Conservation (phyloP, 2,113 vertebrate species). For the Onychorhynchus coronatus region DNA sequence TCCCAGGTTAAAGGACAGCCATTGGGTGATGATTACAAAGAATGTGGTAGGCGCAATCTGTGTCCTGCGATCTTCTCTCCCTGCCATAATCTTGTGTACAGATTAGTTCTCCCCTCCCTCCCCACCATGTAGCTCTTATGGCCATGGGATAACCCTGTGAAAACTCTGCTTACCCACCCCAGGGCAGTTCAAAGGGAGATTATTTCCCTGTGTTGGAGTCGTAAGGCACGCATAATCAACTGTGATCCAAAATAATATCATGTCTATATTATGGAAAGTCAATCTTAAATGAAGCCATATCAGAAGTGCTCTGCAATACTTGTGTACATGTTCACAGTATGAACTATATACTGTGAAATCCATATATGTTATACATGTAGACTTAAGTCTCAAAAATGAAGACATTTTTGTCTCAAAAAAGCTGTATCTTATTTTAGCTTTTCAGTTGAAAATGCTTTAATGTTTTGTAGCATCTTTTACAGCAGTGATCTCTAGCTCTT, state of each 20-base stretch:
- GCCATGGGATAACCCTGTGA: not conserved
- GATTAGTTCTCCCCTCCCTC: not conserved
- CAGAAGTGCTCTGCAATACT: not conserved
- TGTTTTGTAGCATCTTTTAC: not conserved
- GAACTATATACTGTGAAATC: not conserved
- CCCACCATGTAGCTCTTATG: not conserved
- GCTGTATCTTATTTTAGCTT: not conserved
- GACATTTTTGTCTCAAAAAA: not conserved
- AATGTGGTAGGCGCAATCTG: not conserved
- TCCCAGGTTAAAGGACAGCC: not conserved
- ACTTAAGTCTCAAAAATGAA: not conserved
- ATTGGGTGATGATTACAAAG: not conserved
- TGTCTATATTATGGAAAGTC: not conserved
- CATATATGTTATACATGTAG: not conserved
- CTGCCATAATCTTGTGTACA: not conserved
- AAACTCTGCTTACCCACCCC: not conserved
- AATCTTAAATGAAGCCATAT: not conserved
- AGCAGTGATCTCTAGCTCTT: fast-evolving
- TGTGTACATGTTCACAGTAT: not conserved
- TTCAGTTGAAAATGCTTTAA: not conserved
- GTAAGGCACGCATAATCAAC: not conserved
- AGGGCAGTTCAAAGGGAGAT: not conserved
- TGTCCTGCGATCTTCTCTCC: not conserved
- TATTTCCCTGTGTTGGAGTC: not conserved
- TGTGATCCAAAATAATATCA: not conserved